Base-by-base conservation (phyloP, 2,113 vertebrate species). In the Miniopterus natalensis region DNA sequence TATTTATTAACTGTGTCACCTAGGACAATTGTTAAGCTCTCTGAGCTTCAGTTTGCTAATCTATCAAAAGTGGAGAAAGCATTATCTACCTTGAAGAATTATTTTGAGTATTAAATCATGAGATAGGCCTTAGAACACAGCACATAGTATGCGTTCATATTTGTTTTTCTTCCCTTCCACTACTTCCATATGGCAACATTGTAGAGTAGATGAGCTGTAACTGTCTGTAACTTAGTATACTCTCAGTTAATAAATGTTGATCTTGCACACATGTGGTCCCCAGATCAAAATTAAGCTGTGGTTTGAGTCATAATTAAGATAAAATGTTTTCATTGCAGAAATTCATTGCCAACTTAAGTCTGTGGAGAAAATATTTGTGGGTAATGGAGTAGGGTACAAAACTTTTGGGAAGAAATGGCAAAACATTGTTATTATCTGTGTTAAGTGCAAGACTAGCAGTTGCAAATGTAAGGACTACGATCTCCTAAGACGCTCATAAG, bases 291-390 rank as follows among this genome's bases (percentile, higher is more conserved):
- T 17, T 55, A 74, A 9, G 13, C 53, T 83, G 29, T 90, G 63
- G 61, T 79, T 88, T 80, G 40, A 80, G 29, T 53, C 79, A 81
- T 77, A 55, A 78, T 57, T 86, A 81, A 81, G 59, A 49, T 57
- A 74, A 86, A 80, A 59, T 47, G 59, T 77, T 78, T 89, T 92
- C 27, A 61, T n/a, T 84, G 23, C 42, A 83, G 49, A 88, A 88
- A 85, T 92, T 74, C 31, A 70, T 88, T 81, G 63, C 51, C 88
- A 83, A 40, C n/a, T 68, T 84, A 57, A 84, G 15, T 75, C 65
- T 81, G 40, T 66, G 8, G 40, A 95, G 88, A 84, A 83, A 95
- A 71, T 85, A 63, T 40, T 29, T 86, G 27, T 95, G 40, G 3
- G n/a, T 85, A 31, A 84, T 29, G 40, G 18, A 42, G 14, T 63